A percentile compares a stretch with the other conserved stretches of the same genome.
Conservation (phyloP, 2,113 vertebrate genomes). For the Cryptoleucopteryx plumbea region DNA sequence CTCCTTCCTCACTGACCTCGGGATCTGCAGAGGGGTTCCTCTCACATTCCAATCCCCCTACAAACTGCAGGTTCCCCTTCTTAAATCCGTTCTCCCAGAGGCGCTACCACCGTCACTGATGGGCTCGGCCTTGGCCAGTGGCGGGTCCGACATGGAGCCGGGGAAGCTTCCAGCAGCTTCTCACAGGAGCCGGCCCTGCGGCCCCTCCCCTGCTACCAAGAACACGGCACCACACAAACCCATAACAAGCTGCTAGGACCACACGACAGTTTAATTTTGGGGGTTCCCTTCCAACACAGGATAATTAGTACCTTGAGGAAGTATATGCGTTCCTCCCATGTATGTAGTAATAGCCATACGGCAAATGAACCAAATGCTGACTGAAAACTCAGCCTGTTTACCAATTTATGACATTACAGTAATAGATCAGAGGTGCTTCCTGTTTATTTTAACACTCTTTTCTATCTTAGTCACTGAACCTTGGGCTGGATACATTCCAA, state of each 20-base stretch:
- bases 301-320: neutral
- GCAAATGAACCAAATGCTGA: neutral
- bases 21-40: no score
- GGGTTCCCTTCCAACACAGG: neutral
- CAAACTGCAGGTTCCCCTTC: no score
- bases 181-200: no score
- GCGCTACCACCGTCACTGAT: no score
- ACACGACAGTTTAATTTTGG: neutral
- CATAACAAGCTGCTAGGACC: neutral
- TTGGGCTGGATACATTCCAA: neutral
- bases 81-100: no score
- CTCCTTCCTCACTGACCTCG: no score
- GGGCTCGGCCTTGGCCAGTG: no score
- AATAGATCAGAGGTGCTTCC: neutral
- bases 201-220: no score
- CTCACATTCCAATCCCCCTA: no score
- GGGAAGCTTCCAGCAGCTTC: no score
- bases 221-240: no score
- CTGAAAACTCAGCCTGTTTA: neutral
- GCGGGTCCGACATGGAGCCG: no score
- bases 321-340: neutral
- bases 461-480: neutral
- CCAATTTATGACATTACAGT: neutral
- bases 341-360: neutral
- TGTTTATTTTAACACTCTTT: neutral